Base-by-base conservation (phyloP, 2,888 invertebrate genomes). In the Nezara viridula region DNA sequence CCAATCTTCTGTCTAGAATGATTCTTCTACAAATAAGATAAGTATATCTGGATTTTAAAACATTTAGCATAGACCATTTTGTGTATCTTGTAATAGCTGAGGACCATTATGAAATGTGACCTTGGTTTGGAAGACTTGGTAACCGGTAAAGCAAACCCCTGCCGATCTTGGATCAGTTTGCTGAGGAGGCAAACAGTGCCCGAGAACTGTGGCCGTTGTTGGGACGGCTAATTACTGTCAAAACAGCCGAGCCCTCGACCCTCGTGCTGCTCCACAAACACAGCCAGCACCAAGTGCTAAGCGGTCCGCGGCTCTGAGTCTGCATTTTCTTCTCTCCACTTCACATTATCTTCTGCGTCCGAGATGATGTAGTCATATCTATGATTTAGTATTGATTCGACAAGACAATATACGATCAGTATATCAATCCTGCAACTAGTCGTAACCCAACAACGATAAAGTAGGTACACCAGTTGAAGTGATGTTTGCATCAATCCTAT, bases 101-200 rank as follows among this genome's bases (percentile, higher is more conserved):
- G 21, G 19, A 37, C 66, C 60, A 37, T 32, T 73, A 37, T 32
- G 32, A 37, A 73, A 73, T 2, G 19, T 9, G 37, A 37, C 66
- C 66, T 73, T 73, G 66, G 66, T 0, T 5, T 12, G 32, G 16
- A 7, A 19, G 37, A 73, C 66, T 37, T 73, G 66, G 66, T 73
- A 73, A 73, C 32, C 32, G 66, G 24, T 73, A 73, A 73, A 73
- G 66, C 66, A 73, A 73, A 73, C 44, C 81, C 16, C 6, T 21
- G 81, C 81, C 81, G 81, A 81, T 81, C 40, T 44, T 40, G 44
- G 24, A 77, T 77, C 77, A 77, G 77, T 77, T 77, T 77, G 77
- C 77, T 24, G 77, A 77, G n/a, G 81, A 47, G 44, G 81, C 81
- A 81, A 81, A 81, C 44, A 81, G 44, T 44, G 4, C 81, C n/a